Evolutionary conservation across 2,113 vertebrate species (phyloP).

Genomic region (Ivindomyrus marchei): DNA sequence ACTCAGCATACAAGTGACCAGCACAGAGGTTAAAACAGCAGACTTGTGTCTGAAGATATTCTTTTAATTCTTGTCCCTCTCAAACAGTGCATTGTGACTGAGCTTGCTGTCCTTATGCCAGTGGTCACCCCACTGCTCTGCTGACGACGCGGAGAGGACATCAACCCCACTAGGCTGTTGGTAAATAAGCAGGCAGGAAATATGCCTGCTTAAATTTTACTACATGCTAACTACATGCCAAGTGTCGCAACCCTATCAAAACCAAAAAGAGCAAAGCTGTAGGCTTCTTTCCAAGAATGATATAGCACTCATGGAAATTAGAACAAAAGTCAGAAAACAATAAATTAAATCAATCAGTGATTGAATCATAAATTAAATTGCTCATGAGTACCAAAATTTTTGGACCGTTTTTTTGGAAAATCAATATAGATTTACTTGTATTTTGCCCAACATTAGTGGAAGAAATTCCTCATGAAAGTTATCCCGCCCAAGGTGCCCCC

Average conservation of each 20-base stretch:
- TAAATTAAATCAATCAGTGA: not conserved
- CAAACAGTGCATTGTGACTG: not conserved
- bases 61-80: not conserved
- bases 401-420: not conserved
- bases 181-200: not conserved
- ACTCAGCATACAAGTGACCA: not conserved
- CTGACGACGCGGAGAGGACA: not conserved
- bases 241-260: slow-evolving; percentile 1
- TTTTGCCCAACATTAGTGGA: not conserved
- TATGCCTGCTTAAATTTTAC: not conserved
- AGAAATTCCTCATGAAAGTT: not conserved
- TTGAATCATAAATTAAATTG: not conserved
- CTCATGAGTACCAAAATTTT: not conserved
- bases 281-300: not conserved
- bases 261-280: not conserved
- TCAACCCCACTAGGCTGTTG: slow-evolving; percentile 12
- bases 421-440: not conserved
- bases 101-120: not conserved
- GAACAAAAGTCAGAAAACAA: not conserved
- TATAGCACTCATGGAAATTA: not conserved
- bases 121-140: not conserved
- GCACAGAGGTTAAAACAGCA: not conserved
- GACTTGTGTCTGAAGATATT: not conserved
- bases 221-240: not conserved
- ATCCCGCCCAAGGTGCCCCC: not conserved